Evolutionary conservation across 2,797 vertebrate genomes (phyloP).

Genomic region (Tachyglossus aculeatus): DNA sequence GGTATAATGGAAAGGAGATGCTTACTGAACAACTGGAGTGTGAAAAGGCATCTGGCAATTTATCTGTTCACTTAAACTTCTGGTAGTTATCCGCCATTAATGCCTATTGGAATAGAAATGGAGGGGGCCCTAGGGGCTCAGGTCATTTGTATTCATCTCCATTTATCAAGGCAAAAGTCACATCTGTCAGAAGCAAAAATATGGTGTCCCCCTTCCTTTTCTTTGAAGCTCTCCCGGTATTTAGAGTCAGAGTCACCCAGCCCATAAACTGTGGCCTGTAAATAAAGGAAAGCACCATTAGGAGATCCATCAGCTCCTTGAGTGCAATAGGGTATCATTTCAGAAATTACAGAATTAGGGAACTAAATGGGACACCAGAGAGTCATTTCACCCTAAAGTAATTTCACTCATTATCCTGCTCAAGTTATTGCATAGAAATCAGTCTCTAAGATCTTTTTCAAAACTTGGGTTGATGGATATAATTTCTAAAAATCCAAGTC

Average conservation of each 20-base stretch:
- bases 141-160: background rate
- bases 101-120: background rate
- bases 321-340: background rate
- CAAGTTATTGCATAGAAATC: too few relatives aligned
- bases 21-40: background rate
- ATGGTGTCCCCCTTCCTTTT: background rate
- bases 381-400: background rate
- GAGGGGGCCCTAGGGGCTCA: background rate
- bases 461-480: too few relatives aligned
- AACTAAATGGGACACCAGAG: background rate
- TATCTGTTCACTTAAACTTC: background rate
- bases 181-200: background rate
- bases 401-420: background rate
- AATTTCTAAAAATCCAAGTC: too few relatives aligned
- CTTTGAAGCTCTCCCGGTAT: background rate
- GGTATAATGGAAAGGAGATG: background rate
- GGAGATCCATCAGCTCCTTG: background rate
- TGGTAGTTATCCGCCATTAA: background rate
- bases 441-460: too few relatives aligned
- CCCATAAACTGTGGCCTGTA: background rate
- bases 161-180: conserved; percentile 10
- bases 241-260: background rate
- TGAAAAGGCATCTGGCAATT: background rate
- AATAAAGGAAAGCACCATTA: background rate
- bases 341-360: background rate